phyloP scores from a whole-genome alignment of 2,888 invertebrate genomes.

The Caenorhabditis sinica region DNA sequence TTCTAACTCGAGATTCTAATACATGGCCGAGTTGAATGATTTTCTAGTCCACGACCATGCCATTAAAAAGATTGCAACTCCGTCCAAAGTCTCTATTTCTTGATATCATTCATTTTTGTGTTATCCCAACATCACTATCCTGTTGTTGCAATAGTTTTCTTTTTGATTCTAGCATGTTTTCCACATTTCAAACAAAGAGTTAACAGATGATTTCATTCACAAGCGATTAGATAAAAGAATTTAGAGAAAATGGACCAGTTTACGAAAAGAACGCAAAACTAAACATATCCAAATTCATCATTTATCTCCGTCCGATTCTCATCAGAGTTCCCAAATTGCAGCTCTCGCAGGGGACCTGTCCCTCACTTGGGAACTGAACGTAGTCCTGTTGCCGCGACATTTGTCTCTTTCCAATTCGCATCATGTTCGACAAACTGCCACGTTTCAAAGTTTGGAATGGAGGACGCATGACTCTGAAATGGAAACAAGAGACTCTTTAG shows the following conservation, averaged over 20 bases:
- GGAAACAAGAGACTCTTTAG: constrained; percentile 31
- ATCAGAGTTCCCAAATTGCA: constrained; percentile 64
- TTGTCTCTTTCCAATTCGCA: constrained; percentile 66
- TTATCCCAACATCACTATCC: too few species aligned
- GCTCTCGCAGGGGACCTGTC: constrained; percentile 49
- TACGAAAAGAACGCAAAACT: constrained; percentile 49
- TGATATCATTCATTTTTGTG: too few species aligned
- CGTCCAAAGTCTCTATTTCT: too few species aligned
- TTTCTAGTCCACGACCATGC: too few species aligned
- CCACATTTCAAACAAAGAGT: not conserved
- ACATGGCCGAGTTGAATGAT: too few species aligned
- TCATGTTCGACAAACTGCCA: constrained; percentile 68
- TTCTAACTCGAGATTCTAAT: not conserved
- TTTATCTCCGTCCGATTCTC: constrained; percentile 64
- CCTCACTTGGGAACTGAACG: constrained; percentile 51
- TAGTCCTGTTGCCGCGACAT: constrained; percentile 41
- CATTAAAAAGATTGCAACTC: not conserved
- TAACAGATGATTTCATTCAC: constrained; percentile 60
- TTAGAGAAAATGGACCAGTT: constrained; percentile 49
- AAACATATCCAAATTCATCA: constrained; percentile 24
- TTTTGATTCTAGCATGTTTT: too few species aligned
- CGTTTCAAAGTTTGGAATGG: constrained; percentile 56
- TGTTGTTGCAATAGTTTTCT: not conserved
- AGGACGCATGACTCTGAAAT: constrained; percentile 44
- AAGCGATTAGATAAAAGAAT: constrained; percentile 41